phyloP scores from a whole-genome alignment of 2,888 invertebrate genomes.

The Slavum lentiscoides region DNA sequence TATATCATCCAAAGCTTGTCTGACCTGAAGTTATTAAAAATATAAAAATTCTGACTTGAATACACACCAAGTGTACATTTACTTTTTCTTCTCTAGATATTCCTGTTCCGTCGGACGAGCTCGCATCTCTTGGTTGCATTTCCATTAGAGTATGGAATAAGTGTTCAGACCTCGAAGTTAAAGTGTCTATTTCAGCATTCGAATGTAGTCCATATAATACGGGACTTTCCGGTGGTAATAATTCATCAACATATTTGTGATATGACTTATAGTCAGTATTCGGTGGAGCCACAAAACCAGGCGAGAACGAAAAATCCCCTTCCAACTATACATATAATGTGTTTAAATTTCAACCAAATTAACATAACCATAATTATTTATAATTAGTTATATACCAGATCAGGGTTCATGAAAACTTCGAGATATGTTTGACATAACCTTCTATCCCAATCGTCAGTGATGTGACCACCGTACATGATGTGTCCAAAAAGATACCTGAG shows the following conservation, averaged over 20 bases:
- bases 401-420: constrained; percentile 84
- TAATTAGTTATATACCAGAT: constrained; percentile 62
- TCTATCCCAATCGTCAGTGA: constrained; percentile 95
- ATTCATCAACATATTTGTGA: constrained; percentile 85
- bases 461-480: constrained; percentile 97
- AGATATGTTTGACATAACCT: constrained; percentile 83
- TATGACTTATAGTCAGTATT: constrained; percentile 86
- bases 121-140: constrained; percentile 84
- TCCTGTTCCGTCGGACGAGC: constrained; percentile 70
- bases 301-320: constrained; percentile 79
- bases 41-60: not conserved
- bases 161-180: constrained; percentile 82
- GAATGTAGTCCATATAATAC: constrained; percentile 91
- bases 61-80: constrained; percentile 45
- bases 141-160: constrained; percentile 84
- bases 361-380: not conserved
- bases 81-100: constrained; percentile 82
- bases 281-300: constrained; percentile 83
- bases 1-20: constrained; percentile 79
- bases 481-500: constrained; percentile 91
- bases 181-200: constrained; percentile 92
- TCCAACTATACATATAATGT: constrained; percentile 66
- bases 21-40: constrained; percentile 63
- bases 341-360: too few relatives aligned
- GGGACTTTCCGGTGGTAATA: constrained; percentile 84